phyloP scores from a whole-genome alignment of 1,140 invertebrate species.

The Condylostylus longicornis region DNA sequence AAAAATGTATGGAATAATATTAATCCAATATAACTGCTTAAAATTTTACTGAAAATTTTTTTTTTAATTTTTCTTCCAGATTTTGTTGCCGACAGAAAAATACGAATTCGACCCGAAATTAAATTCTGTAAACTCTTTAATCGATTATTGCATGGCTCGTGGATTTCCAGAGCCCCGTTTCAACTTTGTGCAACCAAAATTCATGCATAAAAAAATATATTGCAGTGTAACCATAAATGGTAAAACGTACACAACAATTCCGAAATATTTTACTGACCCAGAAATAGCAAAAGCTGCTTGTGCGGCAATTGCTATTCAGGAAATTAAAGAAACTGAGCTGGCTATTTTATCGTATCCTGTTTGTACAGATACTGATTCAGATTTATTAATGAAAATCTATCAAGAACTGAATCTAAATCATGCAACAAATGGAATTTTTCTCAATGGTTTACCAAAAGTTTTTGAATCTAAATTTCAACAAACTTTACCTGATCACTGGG shows the following conservation, averaged over 20 bases:
- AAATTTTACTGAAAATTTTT: slow-evolving; percentile 1
- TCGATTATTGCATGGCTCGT: slow-evolving; percentile 15
- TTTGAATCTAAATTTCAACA: slow-evolving; percentile 19
- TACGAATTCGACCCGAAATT: slow-evolving; percentile 9
- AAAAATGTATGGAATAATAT: neutral
- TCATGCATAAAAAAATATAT: slow-evolving; percentile 8
- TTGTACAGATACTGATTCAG: slow-evolving; percentile 13
- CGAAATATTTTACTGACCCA: slow-evolving; percentile 15
- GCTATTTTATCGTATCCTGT: slow-evolving; percentile 10
- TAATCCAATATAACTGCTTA: neutral
- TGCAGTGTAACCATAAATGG: slow-evolving; percentile 18
- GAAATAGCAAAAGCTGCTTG: slow-evolving; percentile 13
- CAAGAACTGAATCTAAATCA: slow-evolving; percentile 16
- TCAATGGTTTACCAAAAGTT: slow-evolving; percentile 22
- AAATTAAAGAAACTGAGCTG: slow-evolving; percentile 16
- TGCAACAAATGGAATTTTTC: slow-evolving; percentile 24
- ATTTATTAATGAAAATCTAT: slow-evolving; percentile 19
- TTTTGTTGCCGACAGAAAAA: slow-evolving; percentile 3
- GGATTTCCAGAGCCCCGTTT: slow-evolving; percentile 12
- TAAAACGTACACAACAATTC: slow-evolving; percentile 21
- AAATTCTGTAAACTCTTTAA: slow-evolving; percentile 12
- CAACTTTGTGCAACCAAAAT: slow-evolving; percentile 11
- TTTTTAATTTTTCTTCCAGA: slow-evolving; percentile 2
- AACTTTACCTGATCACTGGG: slow-evolving; percentile 23
- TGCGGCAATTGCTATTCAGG: slow-evolving; percentile 17